These are phyloP conservation scores for Pollenia angustigena DNA, from an alignment of 2,888 invertebrate species.

Conservation along the genomic window DNA sequence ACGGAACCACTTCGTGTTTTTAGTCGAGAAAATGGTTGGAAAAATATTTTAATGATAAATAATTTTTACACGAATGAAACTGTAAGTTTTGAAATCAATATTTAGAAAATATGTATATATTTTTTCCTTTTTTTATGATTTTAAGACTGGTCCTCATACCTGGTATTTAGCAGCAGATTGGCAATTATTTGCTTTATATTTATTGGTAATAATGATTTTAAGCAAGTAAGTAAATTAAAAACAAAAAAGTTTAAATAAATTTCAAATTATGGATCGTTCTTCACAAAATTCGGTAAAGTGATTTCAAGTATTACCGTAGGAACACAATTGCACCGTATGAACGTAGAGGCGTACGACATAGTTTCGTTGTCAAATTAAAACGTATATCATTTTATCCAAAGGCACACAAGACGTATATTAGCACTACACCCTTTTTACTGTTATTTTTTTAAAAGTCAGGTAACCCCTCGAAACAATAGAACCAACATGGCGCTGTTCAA, in stretches of 20 bases:
- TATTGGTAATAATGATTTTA: slow-evolving; percentile 77
- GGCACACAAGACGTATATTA: too few relatives aligned
- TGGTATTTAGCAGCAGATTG: slow-evolving; percentile 82
- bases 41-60: slow-evolving; percentile 82
- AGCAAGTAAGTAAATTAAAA: slow-evolving; percentile 77
- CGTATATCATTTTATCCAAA: too few relatives aligned
- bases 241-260: neutral
- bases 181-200: slow-evolving; percentile 80
- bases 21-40: slow-evolving; percentile 83
- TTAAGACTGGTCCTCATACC: slow-evolving; percentile 81
- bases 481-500: too few relatives aligned
- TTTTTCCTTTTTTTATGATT: slow-evolving; percentile 3
- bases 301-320: too few relatives aligned
- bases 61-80: slow-evolving; percentile 80
- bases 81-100: slow-evolving; percentile 69
- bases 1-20: slow-evolving; percentile 80
- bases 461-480: too few relatives aligned
- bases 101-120: neutral
- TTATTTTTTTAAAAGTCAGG: too few relatives aligned
- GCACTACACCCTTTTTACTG: too few relatives aligned
- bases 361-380: too few relatives aligned
- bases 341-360: too few relatives aligned
- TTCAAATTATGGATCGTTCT: too few relatives aligned
- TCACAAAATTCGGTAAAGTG: too few relatives aligned
- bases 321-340: too few relatives aligned